Conservation (phyloP, 2,113 vertebrate genomes). For the Pontoporia blainvillei region DNA sequence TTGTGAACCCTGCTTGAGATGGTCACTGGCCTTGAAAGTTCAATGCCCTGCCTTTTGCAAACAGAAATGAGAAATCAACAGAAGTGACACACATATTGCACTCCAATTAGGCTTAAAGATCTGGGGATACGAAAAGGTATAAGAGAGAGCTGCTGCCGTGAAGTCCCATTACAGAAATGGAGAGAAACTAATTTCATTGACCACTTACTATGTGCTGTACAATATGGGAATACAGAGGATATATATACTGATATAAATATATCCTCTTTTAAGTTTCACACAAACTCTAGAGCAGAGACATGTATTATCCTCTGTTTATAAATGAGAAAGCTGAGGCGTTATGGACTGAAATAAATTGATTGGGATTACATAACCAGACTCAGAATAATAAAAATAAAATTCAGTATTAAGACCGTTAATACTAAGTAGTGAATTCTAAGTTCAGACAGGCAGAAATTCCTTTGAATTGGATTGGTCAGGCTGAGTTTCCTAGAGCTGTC, state of each 20-base stretch:
- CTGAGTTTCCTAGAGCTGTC: not conserved
- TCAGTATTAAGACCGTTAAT: not conserved
- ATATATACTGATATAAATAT: not conserved
- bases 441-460: not conserved
- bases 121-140: not conserved
- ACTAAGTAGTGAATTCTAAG: not conserved
- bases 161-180: not conserved
- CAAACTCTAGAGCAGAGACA: not conserved
- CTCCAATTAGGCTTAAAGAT: not conserved
- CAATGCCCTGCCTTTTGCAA: not conserved
- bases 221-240: not conserved
- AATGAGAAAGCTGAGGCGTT: not conserved
- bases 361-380: not conserved
- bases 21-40: not conserved
- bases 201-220: not conserved
- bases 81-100: not conserved
- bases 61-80: conserved; percentile 15
- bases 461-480: not conserved
- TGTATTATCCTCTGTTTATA: not conserved
- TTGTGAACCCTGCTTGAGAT: not conserved
- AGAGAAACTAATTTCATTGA: not conserved
- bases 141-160: not conserved
- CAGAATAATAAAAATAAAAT: not conserved
- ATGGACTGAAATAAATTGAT: not conserved
- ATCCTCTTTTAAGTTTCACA: not conserved